These are phyloP conservation scores for Esox lucius DNA, from an alignment of 2,797 vertebrate genomes.

Conservation along the genomic window DNA sequence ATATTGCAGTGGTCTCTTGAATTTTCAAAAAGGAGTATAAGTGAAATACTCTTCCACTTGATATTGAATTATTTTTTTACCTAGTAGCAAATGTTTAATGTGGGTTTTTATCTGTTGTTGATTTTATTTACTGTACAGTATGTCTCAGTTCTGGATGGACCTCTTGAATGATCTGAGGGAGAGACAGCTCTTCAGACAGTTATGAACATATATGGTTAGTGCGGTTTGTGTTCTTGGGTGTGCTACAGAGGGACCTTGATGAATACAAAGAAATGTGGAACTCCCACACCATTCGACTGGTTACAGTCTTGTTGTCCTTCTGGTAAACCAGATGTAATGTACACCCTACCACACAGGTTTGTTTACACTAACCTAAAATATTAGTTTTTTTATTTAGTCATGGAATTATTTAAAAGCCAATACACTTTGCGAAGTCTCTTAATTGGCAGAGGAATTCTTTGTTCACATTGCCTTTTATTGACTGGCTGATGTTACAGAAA, in stretches of 20 bases:
- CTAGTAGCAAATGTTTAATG: neutral
- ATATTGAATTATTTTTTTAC: neutral
- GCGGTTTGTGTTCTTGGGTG: slow-evolving; percentile 24
- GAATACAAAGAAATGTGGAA: slow-evolving; percentile 36
- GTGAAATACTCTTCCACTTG: neutral
- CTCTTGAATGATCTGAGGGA: slow-evolving; percentile 34
- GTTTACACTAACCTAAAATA: neutral
- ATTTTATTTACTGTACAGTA: neutral
- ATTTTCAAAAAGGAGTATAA: neutral
- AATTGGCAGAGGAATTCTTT: neutral
- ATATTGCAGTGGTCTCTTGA: neutral
- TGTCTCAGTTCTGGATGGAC: slow-evolving; percentile 42
- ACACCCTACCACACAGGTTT: slow-evolving; percentile 34
- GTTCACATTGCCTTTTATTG: too few relatives aligned
- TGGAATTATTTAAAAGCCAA: neutral
- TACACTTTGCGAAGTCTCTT: neutral
- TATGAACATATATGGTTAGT: slow-evolving; percentile 32
- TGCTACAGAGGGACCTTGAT: slow-evolving; percentile 35
- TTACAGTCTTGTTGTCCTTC: slow-evolving; percentile 39
- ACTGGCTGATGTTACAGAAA: too few relatives aligned
- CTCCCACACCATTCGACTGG: slow-evolving; percentile 27
- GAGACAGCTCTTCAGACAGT: slow-evolving; percentile 30
- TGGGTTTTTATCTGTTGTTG: too few relatives aligned
- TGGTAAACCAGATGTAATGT: slow-evolving; percentile 37
- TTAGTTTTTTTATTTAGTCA: neutral